Conservation (phyloP, 30 jellyfish, hydroid and myxozoan species). For the Pelagia noctiluca region DNA sequence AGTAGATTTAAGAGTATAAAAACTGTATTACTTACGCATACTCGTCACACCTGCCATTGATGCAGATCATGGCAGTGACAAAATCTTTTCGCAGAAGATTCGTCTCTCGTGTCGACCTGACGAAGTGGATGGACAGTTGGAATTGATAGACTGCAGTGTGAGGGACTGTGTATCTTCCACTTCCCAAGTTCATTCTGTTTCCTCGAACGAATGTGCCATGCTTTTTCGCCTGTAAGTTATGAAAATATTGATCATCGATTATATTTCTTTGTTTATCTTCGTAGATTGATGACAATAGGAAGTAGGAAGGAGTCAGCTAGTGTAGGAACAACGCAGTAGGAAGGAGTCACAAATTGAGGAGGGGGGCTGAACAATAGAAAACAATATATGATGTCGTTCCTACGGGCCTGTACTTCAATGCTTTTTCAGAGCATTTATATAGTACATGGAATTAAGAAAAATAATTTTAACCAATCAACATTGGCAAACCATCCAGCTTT, state of each 20-base stretch:
- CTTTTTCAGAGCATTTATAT: no score
- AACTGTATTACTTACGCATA: slow-evolving; percentile 67
- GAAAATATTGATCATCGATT: no score
- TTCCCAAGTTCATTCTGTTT: slow-evolving; percentile 61
- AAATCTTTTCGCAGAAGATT: slow-evolving; percentile 77
- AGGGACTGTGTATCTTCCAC: slow-evolving; percentile 84
- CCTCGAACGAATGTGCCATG: slow-evolving; percentile 90
- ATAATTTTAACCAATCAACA: no score
- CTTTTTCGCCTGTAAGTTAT: slow-evolving; percentile 68
- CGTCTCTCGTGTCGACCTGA: slow-evolving; percentile 70
- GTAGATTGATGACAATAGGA: no score
- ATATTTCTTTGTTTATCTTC: no score
- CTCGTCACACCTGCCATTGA: slow-evolving; percentile 79
- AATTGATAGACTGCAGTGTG: slow-evolving; percentile 88
- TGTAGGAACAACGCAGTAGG: no score
- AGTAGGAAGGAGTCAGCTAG: no score
- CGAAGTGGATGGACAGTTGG: slow-evolving; percentile 72
- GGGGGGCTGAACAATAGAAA: background rate
- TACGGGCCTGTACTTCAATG: no score
- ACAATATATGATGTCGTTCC: background rate
- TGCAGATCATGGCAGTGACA: slow-evolving; percentile 76
- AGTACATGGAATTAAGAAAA: no score
- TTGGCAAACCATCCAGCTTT: no score
- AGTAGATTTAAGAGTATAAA: no score
- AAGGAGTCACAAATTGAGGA: no score